These are phyloP conservation scores for Sebastolobus alascanus DNA, from an alignment of 2,797 vertebrate species.

Conservation along the genomic window DNA sequence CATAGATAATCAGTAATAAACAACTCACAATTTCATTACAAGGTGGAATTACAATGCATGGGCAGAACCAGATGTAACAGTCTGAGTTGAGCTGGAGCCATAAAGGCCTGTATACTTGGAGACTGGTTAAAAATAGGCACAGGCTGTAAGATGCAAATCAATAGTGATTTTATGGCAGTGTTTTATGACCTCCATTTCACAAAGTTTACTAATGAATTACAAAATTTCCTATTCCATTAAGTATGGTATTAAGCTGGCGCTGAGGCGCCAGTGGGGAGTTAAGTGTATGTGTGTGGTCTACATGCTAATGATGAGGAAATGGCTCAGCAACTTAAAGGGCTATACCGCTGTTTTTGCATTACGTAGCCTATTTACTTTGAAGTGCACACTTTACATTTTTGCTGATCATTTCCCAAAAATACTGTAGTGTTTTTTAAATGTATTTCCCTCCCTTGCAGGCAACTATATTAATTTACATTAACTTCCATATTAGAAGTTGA, in stretches of 20 bases:
- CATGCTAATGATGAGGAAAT: conserved; percentile 54
- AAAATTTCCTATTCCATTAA: conserved; percentile 54
- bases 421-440: neutral
- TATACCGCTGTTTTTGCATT: conserved; percentile 1
- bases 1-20: conserved; percentile 33
- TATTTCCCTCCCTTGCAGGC: neutral
- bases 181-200: conserved; percentile 68
- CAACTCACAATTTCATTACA: conserved; percentile 29
- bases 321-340: conserved; percentile 31
- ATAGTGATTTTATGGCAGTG: conserved; percentile 48
- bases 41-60: conserved; percentile 24
- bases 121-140: conserved; percentile 34
- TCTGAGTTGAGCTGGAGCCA: conserved; percentile 25
- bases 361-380: conserved; percentile 1
- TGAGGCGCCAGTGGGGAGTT: conserved; percentile 53
- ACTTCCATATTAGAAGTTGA: neutral
- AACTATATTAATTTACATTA: neutral
- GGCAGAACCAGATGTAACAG: conserved; percentile 28
- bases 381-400: neutral
- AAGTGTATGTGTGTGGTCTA: conserved; percentile 33
- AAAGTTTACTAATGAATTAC: conserved; percentile 71
- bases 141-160: conserved; percentile 51
- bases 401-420: conserved; percentile 16
- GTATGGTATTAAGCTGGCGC: conserved; percentile 48
- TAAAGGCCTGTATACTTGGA: conserved; percentile 20